Evolutionary conservation across 2,797 vertebrate genomes (phyloP).

Genomic region (Picus viridis): DNA sequence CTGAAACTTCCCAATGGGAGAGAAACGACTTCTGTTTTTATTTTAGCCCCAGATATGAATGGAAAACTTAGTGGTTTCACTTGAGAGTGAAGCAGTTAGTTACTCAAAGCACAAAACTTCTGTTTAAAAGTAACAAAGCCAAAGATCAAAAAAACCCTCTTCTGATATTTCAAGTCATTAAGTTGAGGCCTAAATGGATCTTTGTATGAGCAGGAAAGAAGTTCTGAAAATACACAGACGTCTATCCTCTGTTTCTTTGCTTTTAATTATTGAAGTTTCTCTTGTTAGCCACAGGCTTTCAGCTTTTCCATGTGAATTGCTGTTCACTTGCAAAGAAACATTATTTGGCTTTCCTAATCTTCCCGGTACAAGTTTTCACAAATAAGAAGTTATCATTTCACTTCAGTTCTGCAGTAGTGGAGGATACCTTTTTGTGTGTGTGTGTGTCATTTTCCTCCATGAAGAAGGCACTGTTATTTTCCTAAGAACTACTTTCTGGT

Average conservation of each 20-base stretch:
- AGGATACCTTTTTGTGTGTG: background rate
- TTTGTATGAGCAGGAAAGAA: background rate
- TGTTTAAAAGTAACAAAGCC: background rate
- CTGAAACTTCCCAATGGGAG: background rate
- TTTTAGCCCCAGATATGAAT: background rate
- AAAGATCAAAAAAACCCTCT: background rate
- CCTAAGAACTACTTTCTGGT: background rate
- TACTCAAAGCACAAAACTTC: background rate
- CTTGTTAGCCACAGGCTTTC: background rate
- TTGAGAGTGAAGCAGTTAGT: background rate
- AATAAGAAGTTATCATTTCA: background rate
- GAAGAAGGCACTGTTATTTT: background rate
- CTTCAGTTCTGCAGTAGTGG: background rate
- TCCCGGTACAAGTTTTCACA: background rate
- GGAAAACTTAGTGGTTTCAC: background rate
- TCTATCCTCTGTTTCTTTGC: accelerated
- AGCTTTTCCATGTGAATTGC: background rate
- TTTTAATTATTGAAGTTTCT: background rate
- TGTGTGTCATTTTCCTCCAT: background rate
- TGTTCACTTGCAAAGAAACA: background rate
- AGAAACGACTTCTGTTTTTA: background rate
- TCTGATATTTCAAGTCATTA: background rate
- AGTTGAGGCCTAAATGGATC: background rate
- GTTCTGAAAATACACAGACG: background rate
- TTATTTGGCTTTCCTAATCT: background rate